Evolutionary conservation across 1,140 invertebrate genomes (phyloP), one percentile per base, ranked within the genome.

Genomic region (Lepidostoma basale): DNA sequence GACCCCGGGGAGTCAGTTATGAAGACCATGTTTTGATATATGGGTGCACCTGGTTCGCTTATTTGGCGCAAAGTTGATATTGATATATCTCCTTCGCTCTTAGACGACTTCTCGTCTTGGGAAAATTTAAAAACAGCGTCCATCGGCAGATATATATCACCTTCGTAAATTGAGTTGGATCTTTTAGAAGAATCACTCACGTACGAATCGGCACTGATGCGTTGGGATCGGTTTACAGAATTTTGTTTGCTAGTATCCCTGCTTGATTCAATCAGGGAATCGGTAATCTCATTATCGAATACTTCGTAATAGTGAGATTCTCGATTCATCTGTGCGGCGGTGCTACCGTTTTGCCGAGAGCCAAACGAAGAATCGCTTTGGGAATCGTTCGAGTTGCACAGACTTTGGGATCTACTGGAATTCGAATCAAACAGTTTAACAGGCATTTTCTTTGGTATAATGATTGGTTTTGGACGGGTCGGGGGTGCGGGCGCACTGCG

Each of bases 1-100:
- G 36, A 42, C 8, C 16, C 12, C 3, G 40, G 22, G 22, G 16
- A 12, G 14, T 62, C 22, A n/a, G 33, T 47, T 2, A 45, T 3
- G 47, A 59, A 64, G 1, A 45, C 63, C 26, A 69, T 59, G 33
- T 73, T 69, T 58, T 73, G 54, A 36, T 73, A 69, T 10, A 49
- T 20, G 1, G 62, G 67, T 58, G 56, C 67, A 6, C 49, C 63
- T 16, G 10, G 18, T 18, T 62, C 47, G 18, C 39, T 12, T 1
- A 68, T 36, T 22, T 68, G 66, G n/a, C 66, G 26, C 10, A 72
- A 18, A 6, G 70, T 72, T 14, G 64, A 62, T 12, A 70, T 42
- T 22, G 9, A 33, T 6, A 12, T 6, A 54, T 28, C 49, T 1
- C 8, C 5, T 25, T 22, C 2, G 16, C 10, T 10, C 10, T 20